A percentile compares a stretch with the other conserved stretches of the same genome.
phyloP scores from a whole-genome alignment of 64 coral and sea anemone species.

The Stichodactyla helianthus region DNA sequence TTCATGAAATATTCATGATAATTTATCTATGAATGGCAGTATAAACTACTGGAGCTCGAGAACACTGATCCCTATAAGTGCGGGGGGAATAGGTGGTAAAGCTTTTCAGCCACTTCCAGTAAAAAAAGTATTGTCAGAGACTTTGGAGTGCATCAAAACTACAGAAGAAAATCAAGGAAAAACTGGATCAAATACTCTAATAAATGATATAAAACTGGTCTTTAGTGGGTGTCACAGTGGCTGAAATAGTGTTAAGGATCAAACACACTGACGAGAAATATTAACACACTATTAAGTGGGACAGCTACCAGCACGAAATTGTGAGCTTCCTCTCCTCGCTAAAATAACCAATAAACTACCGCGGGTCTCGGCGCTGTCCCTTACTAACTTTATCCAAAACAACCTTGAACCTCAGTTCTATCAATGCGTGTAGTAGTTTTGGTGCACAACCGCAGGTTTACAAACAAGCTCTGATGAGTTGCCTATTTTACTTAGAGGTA shows the following conservation, averaged over 20 bases:
- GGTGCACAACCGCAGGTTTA: neutral
- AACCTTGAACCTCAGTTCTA: neutral
- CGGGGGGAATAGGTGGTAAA: neutral
- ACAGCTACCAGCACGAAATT: neutral
- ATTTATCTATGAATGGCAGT: conserved; percentile 19
- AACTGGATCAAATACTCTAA: neutral
- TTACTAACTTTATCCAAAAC: neutral
- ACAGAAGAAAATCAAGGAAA: neutral
- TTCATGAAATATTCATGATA: conserved; percentile 1
- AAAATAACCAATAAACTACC: neutral
- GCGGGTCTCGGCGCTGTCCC: neutral
- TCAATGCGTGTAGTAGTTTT: neutral
- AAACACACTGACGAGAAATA: neutral
- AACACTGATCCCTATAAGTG: neutral
- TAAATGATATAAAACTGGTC: neutral
- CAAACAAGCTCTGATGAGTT: neutral
- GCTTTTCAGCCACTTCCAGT: neutral
- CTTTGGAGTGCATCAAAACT: neutral
- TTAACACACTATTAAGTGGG: neutral
- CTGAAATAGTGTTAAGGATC: neutral
- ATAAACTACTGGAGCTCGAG: neutral
- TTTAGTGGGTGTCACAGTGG: neutral
- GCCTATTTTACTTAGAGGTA: neutral
- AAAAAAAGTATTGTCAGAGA: neutral
- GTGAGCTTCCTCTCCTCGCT: neutral